Base-by-base conservation (phyloP, 2,797 vertebrate genomes). In the Coregonus ussuriensis region DNA sequence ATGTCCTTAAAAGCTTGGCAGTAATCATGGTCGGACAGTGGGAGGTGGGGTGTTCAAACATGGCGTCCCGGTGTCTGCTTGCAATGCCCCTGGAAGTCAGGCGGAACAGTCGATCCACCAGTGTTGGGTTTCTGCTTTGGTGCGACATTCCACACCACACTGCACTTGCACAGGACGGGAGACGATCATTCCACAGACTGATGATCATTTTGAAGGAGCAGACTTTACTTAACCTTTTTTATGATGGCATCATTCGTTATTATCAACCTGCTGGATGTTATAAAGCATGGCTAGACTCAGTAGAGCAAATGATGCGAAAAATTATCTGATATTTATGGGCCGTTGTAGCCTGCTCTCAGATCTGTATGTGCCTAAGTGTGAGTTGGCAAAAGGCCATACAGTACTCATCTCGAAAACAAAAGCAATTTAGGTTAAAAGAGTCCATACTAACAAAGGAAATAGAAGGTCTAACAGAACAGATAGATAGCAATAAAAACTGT, bases 91-190 rank as follows among this genome's bases (percentile, higher is more conserved):
- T 82, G 80, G 62, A 82, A 79, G 79, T 87, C 87, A 83, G 47
- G 41, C 41, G 21, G 81, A 63, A 62, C 81, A 86, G 85, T 91
- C 88, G 67, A 82, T 91, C 84, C 75, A 13, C 71, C 35, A 76
- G 78, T 77, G 85, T 91, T 81, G 0, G 72, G 78, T 92, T 90
- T 92, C 89, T 86, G 81, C 83, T 77, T 82, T 74, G 31, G 78
- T 87, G 78, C 84, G 71, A 70, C 76, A 87, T 89, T 86, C 72
- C 81, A 79, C 75, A 73, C 77, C 74, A 37, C 77, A 4, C 71
- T 72, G 78, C 69, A 74, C 77, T 83, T 62, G 6, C 2, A 51
- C 14, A 37, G n/a, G 63, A 4, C 15, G 69, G 15, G 74, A 81
- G 70, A 54, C 51, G 16, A 15, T 67, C 21, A 63, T 69, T 70